Evolutionary conservation across 2,888 invertebrate genomes (phyloP).

Genomic region (Dolichopus griseipennis): DNA sequence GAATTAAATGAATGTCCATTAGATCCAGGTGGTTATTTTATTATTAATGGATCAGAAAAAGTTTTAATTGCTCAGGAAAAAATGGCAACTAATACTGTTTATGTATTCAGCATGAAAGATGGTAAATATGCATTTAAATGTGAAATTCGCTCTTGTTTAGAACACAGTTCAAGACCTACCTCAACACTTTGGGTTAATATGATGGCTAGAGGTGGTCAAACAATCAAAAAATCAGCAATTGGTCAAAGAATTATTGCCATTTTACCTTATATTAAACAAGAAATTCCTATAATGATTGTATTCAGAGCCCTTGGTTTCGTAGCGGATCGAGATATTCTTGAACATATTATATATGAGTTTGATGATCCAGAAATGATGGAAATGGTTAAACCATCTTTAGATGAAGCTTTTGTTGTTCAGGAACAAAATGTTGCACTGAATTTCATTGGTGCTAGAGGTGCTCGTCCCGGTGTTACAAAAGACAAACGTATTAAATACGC

Average conservation of each 20-base stretch:
- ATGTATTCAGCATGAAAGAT: slow-evolving; percentile 99
- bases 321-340: slow-evolving; percentile 96
- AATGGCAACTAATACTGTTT: slow-evolving; percentile 99
- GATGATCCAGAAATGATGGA: slow-evolving; percentile 99
- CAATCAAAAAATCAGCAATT: slow-evolving; percentile 97
- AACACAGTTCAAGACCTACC: slow-evolving; percentile 89
- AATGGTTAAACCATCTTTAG: slow-evolving; percentile 98
- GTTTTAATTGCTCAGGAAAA: slow-evolving; percentile 98
- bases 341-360: slow-evolving; percentile 99
- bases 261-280: slow-evolving; percentile 97
- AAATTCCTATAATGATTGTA: slow-evolving; percentile 99
- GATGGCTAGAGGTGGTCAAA: slow-evolving; percentile 98
- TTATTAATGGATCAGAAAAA: slow-evolving; percentile 99
- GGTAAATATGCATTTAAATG: slow-evolving; percentile 98
- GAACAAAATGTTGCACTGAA: slow-evolving; percentile 98
- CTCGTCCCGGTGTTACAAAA: slow-evolving; percentile 94
- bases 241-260: slow-evolving; percentile 97
- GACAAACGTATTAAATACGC: slow-evolving; percentile 99
- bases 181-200: slow-evolving; percentile 99
- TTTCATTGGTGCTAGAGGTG: slow-evolving; percentile 97
- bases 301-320: slow-evolving; percentile 99
- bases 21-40: slow-evolving; percentile 99
- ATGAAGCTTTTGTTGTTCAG: slow-evolving; percentile 99
- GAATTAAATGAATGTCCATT: slow-evolving; percentile 98
- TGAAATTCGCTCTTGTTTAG: slow-evolving; percentile 91